Conservation (phyloP, 2,888 invertebrate genomes). For the Bombylius discolor region DNA sequence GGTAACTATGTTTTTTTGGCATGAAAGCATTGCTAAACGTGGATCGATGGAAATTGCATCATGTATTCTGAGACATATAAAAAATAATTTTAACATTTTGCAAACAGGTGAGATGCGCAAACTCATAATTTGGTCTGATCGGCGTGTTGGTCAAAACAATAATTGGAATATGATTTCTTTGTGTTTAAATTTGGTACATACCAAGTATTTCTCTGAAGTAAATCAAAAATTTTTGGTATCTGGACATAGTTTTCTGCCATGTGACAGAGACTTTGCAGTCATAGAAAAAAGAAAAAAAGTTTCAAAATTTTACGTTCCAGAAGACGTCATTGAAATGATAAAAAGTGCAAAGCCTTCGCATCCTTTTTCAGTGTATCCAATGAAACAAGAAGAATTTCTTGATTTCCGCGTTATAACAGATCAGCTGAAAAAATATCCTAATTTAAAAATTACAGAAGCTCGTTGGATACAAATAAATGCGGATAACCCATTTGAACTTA, state of each 20-base stretch:
- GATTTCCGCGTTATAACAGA: too few relatives aligned
- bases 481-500: too few relatives aligned
- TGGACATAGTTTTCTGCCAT: background rate
- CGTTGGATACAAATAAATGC: too few relatives aligned
- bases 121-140: background rate
- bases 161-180: background rate
- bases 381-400: too few relatives aligned
- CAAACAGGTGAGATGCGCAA: background rate
- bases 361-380: too few relatives aligned
- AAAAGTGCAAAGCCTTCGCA: too few relatives aligned
- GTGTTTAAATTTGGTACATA: background rate
- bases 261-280: background rate
- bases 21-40: constrained; percentile 8
- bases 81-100: background rate
- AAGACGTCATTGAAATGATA: too few relatives aligned
- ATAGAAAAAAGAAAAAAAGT: background rate
- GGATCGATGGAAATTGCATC: constrained; percentile 5
- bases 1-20: constrained; percentile 8
- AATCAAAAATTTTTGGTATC: background rate
- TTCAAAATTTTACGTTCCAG: too few relatives aligned
- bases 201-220: background rate
- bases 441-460: too few relatives aligned
- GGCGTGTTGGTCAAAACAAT: background rate
- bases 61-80: background rate
- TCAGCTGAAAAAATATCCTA: too few relatives aligned